These are phyloP conservation scores for Aurelia sp. DNA, from an alignment of 30 jellyfish, hydroid and myxozoan genomes.

Conservation along the genomic window DNA sequence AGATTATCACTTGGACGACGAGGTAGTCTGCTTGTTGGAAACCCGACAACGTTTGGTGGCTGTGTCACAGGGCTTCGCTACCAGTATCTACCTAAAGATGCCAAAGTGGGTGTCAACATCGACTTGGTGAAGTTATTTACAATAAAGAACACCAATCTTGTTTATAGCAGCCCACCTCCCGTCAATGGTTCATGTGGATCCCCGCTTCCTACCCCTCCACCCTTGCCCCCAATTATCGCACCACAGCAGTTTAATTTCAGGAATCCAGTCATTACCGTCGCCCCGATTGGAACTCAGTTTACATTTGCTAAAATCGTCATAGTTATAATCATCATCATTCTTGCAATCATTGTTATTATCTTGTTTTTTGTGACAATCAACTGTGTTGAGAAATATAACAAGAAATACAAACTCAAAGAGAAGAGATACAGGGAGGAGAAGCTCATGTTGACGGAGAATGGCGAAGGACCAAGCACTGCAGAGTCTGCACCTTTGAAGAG, in stretches of 20 bases:
- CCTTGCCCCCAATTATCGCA: constrained; percentile 17
- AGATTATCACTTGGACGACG: neutral
- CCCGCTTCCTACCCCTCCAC: constrained; percentile 1
- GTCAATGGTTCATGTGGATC: constrained; percentile 1
- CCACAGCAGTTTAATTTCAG: constrained; percentile 37
- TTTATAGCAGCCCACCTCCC: constrained; percentile 8
- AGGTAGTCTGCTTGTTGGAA: neutral
- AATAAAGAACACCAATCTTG: neutral
- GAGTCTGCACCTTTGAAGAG: too few relatives aligned
- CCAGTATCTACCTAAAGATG: neutral
- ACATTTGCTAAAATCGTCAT: neutral
- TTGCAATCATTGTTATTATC: constrained; percentile 14
- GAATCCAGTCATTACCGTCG: neutral
- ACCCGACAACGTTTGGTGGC: constrained; percentile 12
- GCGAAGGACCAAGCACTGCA: neutral
- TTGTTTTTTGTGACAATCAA: constrained; percentile 6
- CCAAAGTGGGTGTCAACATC: constrained; percentile 4
- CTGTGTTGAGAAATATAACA: neutral
- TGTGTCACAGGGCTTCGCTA: constrained; percentile 18
- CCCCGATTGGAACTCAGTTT: constrained; percentile 19
- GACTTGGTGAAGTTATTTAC: neutral
- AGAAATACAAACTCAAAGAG: constrained; percentile 11
- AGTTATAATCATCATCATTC: constrained; percentile 8
- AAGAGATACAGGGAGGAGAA: neutral
- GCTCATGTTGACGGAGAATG: neutral